Conservation (phyloP, 2,113 vertebrate genomes). For the Hemicordylus capensis region DNA sequence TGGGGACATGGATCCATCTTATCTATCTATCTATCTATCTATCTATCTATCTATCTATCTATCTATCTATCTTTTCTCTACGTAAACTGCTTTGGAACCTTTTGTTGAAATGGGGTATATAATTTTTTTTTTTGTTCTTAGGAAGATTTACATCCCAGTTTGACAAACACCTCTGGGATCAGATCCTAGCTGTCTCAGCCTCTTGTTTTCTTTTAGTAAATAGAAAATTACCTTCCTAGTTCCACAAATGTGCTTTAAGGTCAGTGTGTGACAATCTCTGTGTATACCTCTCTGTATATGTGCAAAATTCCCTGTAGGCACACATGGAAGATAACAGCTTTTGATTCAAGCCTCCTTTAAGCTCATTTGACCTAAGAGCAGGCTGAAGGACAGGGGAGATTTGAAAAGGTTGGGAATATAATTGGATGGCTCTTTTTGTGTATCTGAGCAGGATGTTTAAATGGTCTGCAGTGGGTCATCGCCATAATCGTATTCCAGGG, state of each 20-base stretch:
- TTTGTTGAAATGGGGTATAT: too few relatives aligned
- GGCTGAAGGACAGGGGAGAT: not conserved
- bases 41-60: too few relatives aligned
- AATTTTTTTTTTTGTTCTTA: too few relatives aligned
- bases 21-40: too few relatives aligned
- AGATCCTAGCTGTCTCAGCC: not conserved
- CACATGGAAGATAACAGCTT: not conserved
- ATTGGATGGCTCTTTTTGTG: not conserved
- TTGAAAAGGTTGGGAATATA: not conserved
- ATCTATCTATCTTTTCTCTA: too few relatives aligned
- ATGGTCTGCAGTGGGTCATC: not conserved
- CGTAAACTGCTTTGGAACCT: too few relatives aligned
- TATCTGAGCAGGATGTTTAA: not conserved
- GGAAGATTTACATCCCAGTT: not conserved
- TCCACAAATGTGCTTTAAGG: not conserved
- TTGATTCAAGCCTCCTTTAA: not conserved
- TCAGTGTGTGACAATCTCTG: not conserved
- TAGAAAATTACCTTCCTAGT: not conserved
- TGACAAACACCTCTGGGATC: too few relatives aligned
- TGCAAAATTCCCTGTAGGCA: not conserved
- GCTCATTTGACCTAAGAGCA: fast-evolving
- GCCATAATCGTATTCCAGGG: not conserved
- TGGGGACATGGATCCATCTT: too few relatives aligned
- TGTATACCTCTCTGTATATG: not conserved
- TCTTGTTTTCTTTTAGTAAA: not conserved